Evolutionary conservation across 2,797 vertebrate species (phyloP), one percentile per base, ranked within the genome.

Genomic region (Amblyraja radiata): DNA sequence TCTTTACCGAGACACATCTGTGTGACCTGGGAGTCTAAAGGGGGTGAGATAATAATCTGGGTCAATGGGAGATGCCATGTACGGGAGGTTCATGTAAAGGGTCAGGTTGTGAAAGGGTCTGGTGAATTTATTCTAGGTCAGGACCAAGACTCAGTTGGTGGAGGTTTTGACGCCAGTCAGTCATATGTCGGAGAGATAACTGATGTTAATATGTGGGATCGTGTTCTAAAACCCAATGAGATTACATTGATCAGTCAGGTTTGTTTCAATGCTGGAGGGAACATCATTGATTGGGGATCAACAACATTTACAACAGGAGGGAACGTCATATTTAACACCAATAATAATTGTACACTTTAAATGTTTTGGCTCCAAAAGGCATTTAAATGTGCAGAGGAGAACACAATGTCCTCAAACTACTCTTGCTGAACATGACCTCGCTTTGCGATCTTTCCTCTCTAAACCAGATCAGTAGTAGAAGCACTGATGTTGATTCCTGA

Each of bases 241-340:
- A 73, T 90, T 9, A 9, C 13, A 32, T 1, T 1, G 16, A 32
- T 73, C 21, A 90, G 65, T 71, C 18, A 90, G 36, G 9, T 18
- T 13, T 73, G 65, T 25, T 4, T 13, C 21, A 0, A 2, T 73
- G 8, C 1, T 0, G 68, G 16, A 18, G 88, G 88, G 8, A 46
- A 28, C 23, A 90, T 90, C 65, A 36, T 90, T 1, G 21, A 46
- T 68, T 90, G 88, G 88, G 18, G 32, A 10, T 11, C 32, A 25
- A 13, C 46, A n/a, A 0, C 0, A 1, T 73, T 25, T 9, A 6
- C 0, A 13, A 4, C 2, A 25, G 8, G 0, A 39, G 88, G 88
- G 71, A 25, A 10, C 0, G 88, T 73, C 16, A 71, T 10, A 73
- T 90, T 6, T 1, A 90, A 23, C 10, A 39, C 8, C 32, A 90